Base-by-base conservation (phyloP, 2,888 invertebrate species). In the Nymphalis urticae region DNA sequence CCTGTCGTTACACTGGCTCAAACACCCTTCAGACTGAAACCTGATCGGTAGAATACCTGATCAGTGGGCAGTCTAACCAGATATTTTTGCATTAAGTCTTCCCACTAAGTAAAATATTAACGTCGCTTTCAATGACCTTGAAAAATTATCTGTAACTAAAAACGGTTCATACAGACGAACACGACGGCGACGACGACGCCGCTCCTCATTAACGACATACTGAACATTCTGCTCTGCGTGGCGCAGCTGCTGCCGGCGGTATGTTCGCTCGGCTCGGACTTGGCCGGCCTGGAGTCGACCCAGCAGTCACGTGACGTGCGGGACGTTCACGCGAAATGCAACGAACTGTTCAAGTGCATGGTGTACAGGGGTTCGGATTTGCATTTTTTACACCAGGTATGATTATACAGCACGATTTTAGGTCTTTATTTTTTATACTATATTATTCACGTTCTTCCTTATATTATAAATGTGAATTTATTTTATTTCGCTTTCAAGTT, bases 301-400 rank as follows among this genome's bases (percentile, higher is more conserved):
- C 90, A 93, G 71, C 94, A 95, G 79, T 94, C 94, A 13, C 94
- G 96, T 73, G 95, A 96, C 63, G 94, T 96, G n/a, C 92, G 96
- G 59, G 97, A 97, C 76, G 95, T 97, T 17, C 97, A 97, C 80
- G 94, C 96, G 0, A 97, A 97, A 82, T 97, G 97, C 83, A 95
- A 96, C 75, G 96, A 97, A 78, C 88, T 97, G 60, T 95, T 96
- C 76, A 94, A 95, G 72, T 96, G 96, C 71, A 90, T 97, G 17
- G 86, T 97, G 13, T 91, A 96, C 60, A 94, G 97, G 71, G 97
- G 96, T 0, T 95, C 96, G 16, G 95, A 96, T 0, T 85, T 97
- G 54, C 96, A 96, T 78, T 94, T 94, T 73, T 90, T 97, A 50
- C 95, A 96, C 82, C 97, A 97, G 94, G 97, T 96, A 78, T 8